phyloP scores from a whole-genome alignment of 2,888 invertebrate genomes.

The Coremacera marginata region DNA sequence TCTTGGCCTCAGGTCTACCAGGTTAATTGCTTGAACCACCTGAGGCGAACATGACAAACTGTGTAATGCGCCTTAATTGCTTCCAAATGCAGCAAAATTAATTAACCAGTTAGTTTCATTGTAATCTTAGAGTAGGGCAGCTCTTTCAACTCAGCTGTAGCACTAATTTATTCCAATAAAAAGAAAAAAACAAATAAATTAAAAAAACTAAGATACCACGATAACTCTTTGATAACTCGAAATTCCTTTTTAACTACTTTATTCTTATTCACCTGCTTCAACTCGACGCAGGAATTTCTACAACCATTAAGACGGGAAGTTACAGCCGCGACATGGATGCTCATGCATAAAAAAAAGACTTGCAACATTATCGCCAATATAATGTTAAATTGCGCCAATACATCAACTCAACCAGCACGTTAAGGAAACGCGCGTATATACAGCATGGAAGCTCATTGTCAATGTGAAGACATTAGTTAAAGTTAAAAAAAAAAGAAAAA shows the following conservation, averaged over 20 bases:
- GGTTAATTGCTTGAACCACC: conserved; percentile 6
- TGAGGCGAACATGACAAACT: conserved; percentile 12
- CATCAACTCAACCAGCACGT: neutral
- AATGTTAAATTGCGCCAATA: neutral
- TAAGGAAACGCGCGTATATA: neutral
- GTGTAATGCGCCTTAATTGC: conserved; percentile 29
- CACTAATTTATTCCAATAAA: no score
- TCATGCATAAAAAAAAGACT: no score
- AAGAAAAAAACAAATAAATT: no score
- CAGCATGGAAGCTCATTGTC: neutral
- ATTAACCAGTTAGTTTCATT: conserved; percentile 18
- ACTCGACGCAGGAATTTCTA: no score
- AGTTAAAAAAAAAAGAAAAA: no score
- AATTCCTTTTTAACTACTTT: no score
- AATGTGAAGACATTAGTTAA: no score
- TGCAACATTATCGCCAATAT: neutral
- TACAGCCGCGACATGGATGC: no score
- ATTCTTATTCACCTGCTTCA: no score
- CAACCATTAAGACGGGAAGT: no score
- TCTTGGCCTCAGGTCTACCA: neutral
- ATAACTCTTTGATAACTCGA: no score
- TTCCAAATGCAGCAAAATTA: conserved; percentile 23
- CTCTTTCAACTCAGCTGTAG: neutral
- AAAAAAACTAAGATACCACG: no score
- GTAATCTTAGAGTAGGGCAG: neutral